Base-by-base conservation (phyloP, 1,140 invertebrate species). In the Eueides isabella region DNA sequence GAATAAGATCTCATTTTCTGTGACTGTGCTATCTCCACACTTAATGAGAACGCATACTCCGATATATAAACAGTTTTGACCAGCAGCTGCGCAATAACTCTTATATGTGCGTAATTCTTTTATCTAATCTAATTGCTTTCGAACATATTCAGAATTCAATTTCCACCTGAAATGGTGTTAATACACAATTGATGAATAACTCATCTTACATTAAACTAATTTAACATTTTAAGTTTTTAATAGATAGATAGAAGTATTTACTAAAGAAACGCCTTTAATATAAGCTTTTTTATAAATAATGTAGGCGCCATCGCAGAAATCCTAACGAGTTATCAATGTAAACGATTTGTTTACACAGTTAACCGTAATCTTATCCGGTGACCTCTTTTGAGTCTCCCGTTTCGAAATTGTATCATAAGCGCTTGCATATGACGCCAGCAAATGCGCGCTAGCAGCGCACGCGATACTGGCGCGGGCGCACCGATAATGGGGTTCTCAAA, bases 361-460 rank as follows among this genome's bases (percentile, higher is more conserved):
- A 90, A 86, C 85, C 84, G 89, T 91, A 91, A 91, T 92, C 89
- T 91, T 92, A 92, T 92, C 91, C 88, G 84, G 84, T 90, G 89
- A 91, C 91, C 91, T 88, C 88, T 88, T 92, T 92, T 87, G 80
- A 88, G 83, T 92, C 85, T 91, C 89, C 91, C 88, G 91, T 92
- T 90, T 90, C 87, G 86, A 91, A 90, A 90, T 91, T 84, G 85
- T 90, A 92, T 91, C 84, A 84, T 83, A 76, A 74, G 63, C 76
- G 71, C 72, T 76, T 71, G 78, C 76, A 55, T 38, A 78, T 75
- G 72, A 75, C 72, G 72, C 76, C 69, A 72, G 74, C 67, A 48
- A 63, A 71, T 70, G 67, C 66, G 72, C 67, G 72, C 38, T 55
- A 16, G 69, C 41, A 28, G 26, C 63, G 41, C 28, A 14, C 67